Base-by-base conservation (phyloP, 30 jellyfish, hydroid and myxozoan species). In the Phacellophora camtschatica region DNA sequence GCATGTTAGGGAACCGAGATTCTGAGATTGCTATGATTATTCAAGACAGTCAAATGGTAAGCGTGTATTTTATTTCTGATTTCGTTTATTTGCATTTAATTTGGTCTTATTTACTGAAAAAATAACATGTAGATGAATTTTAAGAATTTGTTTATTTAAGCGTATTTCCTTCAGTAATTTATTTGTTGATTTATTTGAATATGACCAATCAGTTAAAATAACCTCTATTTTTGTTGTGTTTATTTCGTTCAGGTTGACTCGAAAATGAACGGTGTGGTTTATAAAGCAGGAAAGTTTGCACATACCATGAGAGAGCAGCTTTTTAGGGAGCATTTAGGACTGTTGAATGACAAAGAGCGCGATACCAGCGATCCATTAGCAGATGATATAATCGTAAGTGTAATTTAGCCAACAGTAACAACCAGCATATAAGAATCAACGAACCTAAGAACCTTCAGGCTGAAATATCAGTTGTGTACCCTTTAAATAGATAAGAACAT, bases 1-100 rank as follows among this genome's bases (percentile, higher is more conserved):
- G 98, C 58, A 92, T 92, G 98, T 88, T 85, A 8, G 98, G 98
- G 9, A 67, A 51, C 66, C 34, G 98, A 54, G 98, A 92, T 66
- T 92, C 98, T 18, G 98, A 92, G 41, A 80, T 92, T n/a, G 98
- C 94, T 1, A 70, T 85, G 8, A 42, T 90, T 63, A 93, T 92
- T 16, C 87, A 80, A 22, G 98, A 92, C 43, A 77, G 89, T 4
- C 90, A 86, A 48, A 67, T 71, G 90, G 98, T 92, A 81, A 77
- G 87, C 22, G 7, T 15, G 4, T 24, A 2, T n/a, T 56, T 16
- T 13, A 5, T 43, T n/a, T 3, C 15, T 8, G 8, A 29, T 27
- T 8, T 1, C 16, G 0, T 10, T 18, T 29, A 22, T 13, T 1
- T 28, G 34, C 2, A 29, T 32, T 7, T 8, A 22, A 29, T 64